Conservation (phyloP, 2,113 vertebrate species). For the Craseonycteris thonglongyai region DNA sequence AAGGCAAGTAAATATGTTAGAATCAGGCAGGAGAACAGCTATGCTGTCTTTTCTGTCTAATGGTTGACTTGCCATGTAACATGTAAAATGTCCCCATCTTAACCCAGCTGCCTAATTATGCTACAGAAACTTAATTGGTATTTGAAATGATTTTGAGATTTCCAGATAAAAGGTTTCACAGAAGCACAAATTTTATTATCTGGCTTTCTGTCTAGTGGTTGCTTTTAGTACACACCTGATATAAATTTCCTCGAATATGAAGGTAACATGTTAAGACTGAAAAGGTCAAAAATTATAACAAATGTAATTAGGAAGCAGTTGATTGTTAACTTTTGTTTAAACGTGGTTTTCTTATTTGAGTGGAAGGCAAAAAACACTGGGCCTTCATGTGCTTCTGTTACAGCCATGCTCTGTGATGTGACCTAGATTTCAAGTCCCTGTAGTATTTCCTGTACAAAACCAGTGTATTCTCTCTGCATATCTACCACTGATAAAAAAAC, state of each 20-base stretch:
- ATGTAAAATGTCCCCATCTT: not conserved
- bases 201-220: slow-evolving; percentile 36
- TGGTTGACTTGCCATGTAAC: not conserved
- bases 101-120: not conserved
- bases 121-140: slow-evolving; percentile 4
- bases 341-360: slow-evolving; percentile 47
- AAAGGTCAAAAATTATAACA: not conserved
- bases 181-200: slow-evolving; percentile 18
- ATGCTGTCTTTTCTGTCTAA: not conserved
- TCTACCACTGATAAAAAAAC: slow-evolving; percentile 71
- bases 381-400: slow-evolving; percentile 32
- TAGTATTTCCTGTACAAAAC: slow-evolving; percentile 77
- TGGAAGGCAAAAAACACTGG: not conserved
- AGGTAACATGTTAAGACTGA: slow-evolving; percentile 21
- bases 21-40: not conserved
- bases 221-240: not conserved
- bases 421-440: slow-evolving; percentile 80
- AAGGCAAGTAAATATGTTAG: not conserved
- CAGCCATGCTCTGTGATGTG: slow-evolving; percentile 62
- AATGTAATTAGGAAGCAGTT: slow-evolving; percentile 23
- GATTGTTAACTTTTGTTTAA: slow-evolving; percentile 46
- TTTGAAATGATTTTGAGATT: slow-evolving; percentile 25
- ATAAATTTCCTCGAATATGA: not conserved
- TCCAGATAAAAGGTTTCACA: slow-evolving; percentile 17
- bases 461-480: slow-evolving; percentile 68